These are phyloP conservation scores for Nasonovia ribisnigri DNA, from an alignment of 2,888 invertebrate species.

Conservation along the genomic window DNA sequence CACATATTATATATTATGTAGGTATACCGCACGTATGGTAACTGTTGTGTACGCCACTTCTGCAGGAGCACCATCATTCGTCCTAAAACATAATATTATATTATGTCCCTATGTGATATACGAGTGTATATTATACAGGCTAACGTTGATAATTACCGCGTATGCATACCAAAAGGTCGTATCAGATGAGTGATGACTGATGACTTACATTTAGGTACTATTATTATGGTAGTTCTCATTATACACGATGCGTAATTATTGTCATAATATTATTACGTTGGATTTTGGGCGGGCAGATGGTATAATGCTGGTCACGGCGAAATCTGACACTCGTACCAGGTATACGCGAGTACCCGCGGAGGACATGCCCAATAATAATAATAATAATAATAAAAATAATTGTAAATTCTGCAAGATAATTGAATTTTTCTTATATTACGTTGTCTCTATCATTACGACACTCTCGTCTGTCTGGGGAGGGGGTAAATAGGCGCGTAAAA, in stretches of 20 bases:
- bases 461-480: not conserved
- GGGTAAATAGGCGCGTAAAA: not conserved
- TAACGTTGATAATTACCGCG: not conserved
- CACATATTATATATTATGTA: not conserved
- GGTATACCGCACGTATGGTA: not conserved
- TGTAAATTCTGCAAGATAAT: slow-evolving; percentile 35
- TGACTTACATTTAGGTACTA: not conserved
- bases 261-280: not conserved
- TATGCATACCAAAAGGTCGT: not conserved
- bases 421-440: not conserved
- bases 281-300: not conserved
- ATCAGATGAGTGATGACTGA: not conserved
- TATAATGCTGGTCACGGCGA: slow-evolving; percentile 1
- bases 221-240: not conserved
- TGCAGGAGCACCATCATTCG: not conserved
- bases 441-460: slow-evolving; percentile 4
- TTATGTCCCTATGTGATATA: not conserved
- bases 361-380: slow-evolving; percentile 5
- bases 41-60: not conserved
- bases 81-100: not conserved
- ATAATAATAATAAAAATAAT: not conserved
- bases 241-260: not conserved
- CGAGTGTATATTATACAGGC: not conserved
- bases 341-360: not conserved
- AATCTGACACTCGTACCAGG: slow-evolving; percentile 6